Evolutionary conservation across 1,140 invertebrate species (phyloP), one percentile per base, ranked within the genome.

Genomic region (Drosophila bocqueti): DNA sequence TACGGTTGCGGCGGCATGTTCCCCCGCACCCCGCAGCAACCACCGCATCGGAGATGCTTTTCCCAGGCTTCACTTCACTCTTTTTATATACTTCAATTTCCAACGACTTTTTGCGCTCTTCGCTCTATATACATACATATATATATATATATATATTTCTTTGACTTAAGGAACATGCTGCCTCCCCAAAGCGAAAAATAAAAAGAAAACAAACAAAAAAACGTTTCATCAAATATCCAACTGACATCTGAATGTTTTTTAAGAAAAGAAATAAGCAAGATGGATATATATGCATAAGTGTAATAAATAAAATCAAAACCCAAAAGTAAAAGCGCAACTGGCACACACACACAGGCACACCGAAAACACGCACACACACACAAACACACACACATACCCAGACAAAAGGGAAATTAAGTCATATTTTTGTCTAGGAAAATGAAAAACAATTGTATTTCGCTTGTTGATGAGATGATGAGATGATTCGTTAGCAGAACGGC

Each of bases 231-330:
- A 57, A 81, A 73, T 81, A 89, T 75, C 80, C 79, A 85, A 79
- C 78, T 61, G 64, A 90, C 64, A 85, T 89, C 84, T 89, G 81
- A 89, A 84, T 89, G 85, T 90, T 87, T 87, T 83, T 80, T 73
- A 89, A 69, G 66, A 66, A 67, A 52, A 38, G 46, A 75, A 62
- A 65, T 78, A 73, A 67, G 57, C 31, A 50, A 73, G 38, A 62
- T 61, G 40, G 42, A 68, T 47, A 62, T 61, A 83, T 52, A 40
- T 21, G 21, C 62, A 47, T 58, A 52, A 52, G 52, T 67, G 58
- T 50, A 79, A 49, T 66, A 61, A 54, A 40, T 40, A 45, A 81
- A 87, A 62, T 69, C 73, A 73, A 62, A 62, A 82, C 58, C 72
- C 46, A 72, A 76, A 69, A 52, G 79, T 58, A 71, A 29, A 77